Evolutionary conservation across 2,888 invertebrate genomes (phyloP), one percentile per base, ranked within the genome.

Genomic region (Drosophila anceps): DNA sequence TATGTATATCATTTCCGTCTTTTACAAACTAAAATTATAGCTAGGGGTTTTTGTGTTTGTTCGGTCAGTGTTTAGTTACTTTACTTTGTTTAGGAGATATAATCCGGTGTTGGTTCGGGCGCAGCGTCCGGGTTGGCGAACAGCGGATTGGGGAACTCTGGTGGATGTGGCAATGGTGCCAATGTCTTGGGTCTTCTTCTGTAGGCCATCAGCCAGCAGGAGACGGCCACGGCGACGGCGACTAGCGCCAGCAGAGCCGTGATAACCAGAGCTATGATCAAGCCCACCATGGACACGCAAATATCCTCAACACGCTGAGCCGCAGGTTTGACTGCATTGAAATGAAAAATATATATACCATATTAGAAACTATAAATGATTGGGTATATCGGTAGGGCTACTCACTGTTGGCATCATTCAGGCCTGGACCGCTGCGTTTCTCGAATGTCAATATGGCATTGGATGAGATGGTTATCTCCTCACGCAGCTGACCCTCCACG

Each of bases 171-270:
- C 89, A 98, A 94, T 53, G 98, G 98, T 44, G 98, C 98, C 76
- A 97, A 95, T 59, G 96, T 95, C 90, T 97, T 97, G 60, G 98
- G 97, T 91, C 97, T 95, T 86, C 98, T 95, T 82, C 98, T 94
- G 94, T 98, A 98, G 85, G 98, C 98, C 95, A 98, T 97, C 79
- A 98, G 94, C 98, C 98, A 98, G 93, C 98, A 98, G 74, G 98
- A 98, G 68, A 98, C 98, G 66, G 98, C 98, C 58, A 98, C 97
- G 33, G 98, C 98, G 66, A 98, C 98, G 67, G 98, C 98, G 69
- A 98, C 98, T 77, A 98, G 94, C 68, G 98, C 98, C 91, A 98
- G 93, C 73, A 98, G 94, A 57, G 98, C 98, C 79, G 98, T 98
- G 92, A 98, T 96, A 76, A 98, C 96, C 90, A 98, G 94, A 81